A percentile compares a stretch with the other conserved stretches of the same genome.
Conservation (phyloP, 2,888 invertebrate genomes). For the Andrena minutula region DNA sequence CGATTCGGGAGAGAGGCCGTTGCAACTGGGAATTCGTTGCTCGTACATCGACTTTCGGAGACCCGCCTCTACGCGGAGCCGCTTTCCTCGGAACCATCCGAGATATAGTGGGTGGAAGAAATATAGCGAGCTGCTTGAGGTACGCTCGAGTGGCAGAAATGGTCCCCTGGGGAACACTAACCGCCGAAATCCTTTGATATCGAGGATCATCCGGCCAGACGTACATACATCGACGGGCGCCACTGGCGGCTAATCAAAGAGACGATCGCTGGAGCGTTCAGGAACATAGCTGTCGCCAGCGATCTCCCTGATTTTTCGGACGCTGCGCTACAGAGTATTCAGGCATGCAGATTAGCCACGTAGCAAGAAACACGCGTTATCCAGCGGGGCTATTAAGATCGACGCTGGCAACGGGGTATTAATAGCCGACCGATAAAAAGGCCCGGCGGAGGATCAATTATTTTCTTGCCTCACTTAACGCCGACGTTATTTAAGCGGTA, state of each 20-base stretch:
- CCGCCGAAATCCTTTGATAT: too few relatives aligned
- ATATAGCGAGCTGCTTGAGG: too few relatives aligned
- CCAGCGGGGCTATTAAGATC: conserved; percentile 38
- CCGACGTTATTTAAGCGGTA: conserved; percentile 37
- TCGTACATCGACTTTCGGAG: neutral
- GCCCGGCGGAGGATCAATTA: conserved; percentile 50
- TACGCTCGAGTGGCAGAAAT: too few relatives aligned
- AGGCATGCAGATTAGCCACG: conserved; percentile 41
- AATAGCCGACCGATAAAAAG: conserved; percentile 49
- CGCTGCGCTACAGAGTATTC: neutral
- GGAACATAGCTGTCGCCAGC: neutral
- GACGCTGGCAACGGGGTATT: conserved; percentile 39
- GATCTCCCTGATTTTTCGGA: neutral
- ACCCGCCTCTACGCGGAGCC: neutral
- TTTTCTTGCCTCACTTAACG: conserved; percentile 57
- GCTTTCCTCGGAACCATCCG: neutral
- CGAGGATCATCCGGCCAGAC: too few relatives aligned
- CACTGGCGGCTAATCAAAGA: too few relatives aligned
- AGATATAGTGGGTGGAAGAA: too few relatives aligned
- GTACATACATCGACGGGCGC: too few relatives aligned
- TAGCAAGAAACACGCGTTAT: conserved; percentile 31
- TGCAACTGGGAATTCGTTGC: neutral
- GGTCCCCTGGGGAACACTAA: too few relatives aligned
- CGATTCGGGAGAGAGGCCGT: conserved; percentile 39
- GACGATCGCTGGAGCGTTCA: neutral